Percentiles rank a stretch among this genome's conserved stretches.
These are phyloP conservation scores for Pseudomyrmex flavicornis DNA, from an alignment of 1,140 invertebrate species.

Conservation along the genomic window DNA sequence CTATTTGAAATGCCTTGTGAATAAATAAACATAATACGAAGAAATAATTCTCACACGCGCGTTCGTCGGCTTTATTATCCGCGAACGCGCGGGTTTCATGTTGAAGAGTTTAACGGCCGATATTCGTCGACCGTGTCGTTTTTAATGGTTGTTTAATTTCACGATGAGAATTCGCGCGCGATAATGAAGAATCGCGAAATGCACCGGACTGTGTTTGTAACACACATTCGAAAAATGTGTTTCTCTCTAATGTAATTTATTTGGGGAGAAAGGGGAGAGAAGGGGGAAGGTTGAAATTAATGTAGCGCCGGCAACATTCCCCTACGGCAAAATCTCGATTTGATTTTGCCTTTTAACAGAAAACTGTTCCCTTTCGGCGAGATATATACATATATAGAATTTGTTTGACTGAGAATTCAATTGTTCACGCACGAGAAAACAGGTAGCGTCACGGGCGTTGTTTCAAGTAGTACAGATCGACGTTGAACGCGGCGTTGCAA, in stretches of 20 bases:
- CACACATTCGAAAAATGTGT: not conserved
- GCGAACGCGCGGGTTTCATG: not conserved
- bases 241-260: conserved; percentile 28
- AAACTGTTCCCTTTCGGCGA: not conserved
- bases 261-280: not conserved
- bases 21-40: not conserved
- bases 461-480: conserved; percentile 31
- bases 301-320: not conserved
- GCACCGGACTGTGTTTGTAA: not conserved
- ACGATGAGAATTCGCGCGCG: not conserved
- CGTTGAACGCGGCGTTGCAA: not conserved
- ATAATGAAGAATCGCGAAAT: not conserved
- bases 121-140: not conserved
- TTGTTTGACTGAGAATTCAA: not conserved
- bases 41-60: not conserved
- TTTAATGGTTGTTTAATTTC: conserved; percentile 5
- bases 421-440: not conserved
- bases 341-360: conserved; percentile 26
- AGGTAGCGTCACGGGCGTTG: not conserved
- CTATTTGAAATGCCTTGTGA: not conserved
- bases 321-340: conserved; percentile 8
- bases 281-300: not conserved
- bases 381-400: not conserved
- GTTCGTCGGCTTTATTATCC: not conserved
- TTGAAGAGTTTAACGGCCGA: not conserved